phyloP scores from a whole-genome alignment of 2,888 invertebrate species.

The Rotaria macrura region DNA sequence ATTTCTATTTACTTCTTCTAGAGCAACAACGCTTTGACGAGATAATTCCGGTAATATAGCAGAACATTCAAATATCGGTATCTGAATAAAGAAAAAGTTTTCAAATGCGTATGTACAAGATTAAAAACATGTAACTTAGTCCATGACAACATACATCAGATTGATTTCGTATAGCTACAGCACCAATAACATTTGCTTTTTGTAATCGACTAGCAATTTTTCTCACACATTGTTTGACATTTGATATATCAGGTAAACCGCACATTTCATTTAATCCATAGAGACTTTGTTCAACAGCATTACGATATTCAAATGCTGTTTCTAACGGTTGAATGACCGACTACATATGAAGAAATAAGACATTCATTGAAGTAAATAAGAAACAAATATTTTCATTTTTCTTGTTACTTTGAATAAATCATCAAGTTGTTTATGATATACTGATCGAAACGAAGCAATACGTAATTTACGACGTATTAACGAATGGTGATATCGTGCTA shows the following conservation, averaged over 20 bases:
- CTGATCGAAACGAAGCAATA: background rate
- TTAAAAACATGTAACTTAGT: background rate
- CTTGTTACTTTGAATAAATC: background rate
- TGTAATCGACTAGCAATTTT: constrained; percentile 21
- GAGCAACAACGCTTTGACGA: background rate
- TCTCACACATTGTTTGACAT: constrained; percentile 9
- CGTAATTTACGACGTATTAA: background rate
- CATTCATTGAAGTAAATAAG: no score
- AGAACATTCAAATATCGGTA: background rate
- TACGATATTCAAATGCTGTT: constrained; percentile 7
- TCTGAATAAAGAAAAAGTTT: background rate
- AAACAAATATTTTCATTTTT: no score
- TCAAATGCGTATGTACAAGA: no score
- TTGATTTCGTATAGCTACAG: background rate
- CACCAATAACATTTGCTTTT: background rate
- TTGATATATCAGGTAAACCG: constrained; percentile 6
- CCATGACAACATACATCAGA: background rate
- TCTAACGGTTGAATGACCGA: background rate
- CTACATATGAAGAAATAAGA: background rate
- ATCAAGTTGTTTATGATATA: background rate
- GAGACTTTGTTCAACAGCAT: constrained; percentile 13
- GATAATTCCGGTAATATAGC: constrained; percentile 1
- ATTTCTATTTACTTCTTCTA: background rate
- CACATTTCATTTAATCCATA: background rate
- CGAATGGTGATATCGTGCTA: background rate